Conservation (phyloP, 2,113 vertebrate species). For the Callorhinus ursinus region DNA sequence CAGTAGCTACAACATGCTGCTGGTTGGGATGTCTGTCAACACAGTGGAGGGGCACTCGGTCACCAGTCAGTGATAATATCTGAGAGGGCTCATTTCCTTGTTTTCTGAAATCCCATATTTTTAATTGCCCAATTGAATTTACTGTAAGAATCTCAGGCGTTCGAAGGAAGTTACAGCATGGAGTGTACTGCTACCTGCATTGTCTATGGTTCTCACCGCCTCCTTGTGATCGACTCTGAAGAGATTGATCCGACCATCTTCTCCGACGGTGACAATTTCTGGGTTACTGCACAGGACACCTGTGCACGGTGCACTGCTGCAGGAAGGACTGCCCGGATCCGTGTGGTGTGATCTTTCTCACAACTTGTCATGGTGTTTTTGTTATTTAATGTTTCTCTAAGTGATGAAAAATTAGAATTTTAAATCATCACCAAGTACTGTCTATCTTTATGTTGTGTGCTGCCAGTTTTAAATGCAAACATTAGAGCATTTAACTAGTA, state of each 20-base stretch:
- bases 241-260: constrained; percentile 95
- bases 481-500: background rate
- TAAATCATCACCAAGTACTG: background rate
- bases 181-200: constrained; percentile 97
- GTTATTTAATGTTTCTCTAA: background rate
- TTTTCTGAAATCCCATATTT: constrained; percentile 97
- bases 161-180: constrained; percentile 94
- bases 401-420: background rate
- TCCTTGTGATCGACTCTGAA: constrained; percentile 93
- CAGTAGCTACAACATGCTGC: constrained; percentile 95
- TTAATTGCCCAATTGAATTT: constrained; percentile 98
- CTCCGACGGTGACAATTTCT: constrained; percentile 95
- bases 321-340: constrained; percentile 78
- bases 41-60: constrained; percentile 95
- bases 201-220: constrained; percentile 92
- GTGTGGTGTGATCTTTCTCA: constrained; percentile 77
- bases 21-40: constrained; percentile 97
- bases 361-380: background rate
- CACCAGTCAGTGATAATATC: constrained; percentile 94
- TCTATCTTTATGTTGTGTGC: background rate
- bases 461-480: background rate
- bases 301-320: constrained; percentile 92
- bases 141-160: constrained; percentile 97
- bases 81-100: constrained; percentile 94
- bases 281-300: constrained; percentile 93